Evolutionary conservation across 2,888 invertebrate species (phyloP), one percentile per base, ranked within the genome.

Genomic region (Sarcophaga variegata): DNA sequence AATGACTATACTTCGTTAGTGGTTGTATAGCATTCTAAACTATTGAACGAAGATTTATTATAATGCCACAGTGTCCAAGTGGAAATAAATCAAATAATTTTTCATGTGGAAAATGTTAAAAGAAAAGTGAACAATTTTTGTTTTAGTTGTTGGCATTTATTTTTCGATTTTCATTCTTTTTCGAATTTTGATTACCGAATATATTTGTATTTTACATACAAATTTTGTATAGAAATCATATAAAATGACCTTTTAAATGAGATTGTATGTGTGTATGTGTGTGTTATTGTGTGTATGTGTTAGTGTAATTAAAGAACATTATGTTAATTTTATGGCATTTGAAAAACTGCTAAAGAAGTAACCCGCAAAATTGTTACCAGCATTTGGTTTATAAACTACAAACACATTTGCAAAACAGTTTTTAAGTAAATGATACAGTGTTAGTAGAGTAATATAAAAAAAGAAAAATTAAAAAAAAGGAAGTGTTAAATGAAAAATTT

Each of bases 21-120:
- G 54, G 54, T 54, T 37, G 37, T 37, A 37, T 8, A 47, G 25
- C 25, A 70, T 87, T 82, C 74, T 67, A 78, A 37, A 90, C 90
- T 90, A 91, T 91, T 91, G 91, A 92, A 92, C 90, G 91, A 92
- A 92, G 91, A 92, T 92, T 92, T 92, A 92, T 92, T 91, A 89
- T 91, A 89, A 88, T 92, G 92, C 90, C 90, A 92, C 88, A 90
- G 89, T 91, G 91, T 92, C 90, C 91, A 92, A 92, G 90, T 91
- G 90, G 88, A 91, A 91, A 92, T 92, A 92, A 92, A 92, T 92
- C 92, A 92, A 92, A 92, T 91, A 92, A 90, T 92, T 92, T 91
- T 90, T 90, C 91, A 92, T 91, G 91, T 92, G 91, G 91, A 92
- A 92, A 91, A 92, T 90, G 90, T 90, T 87, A 45, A 71, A 78